A percentile compares a stretch with the other conserved stretches of the same genome.
Conservation (phyloP, 2,113 vertebrate genomes). For the Danio rerio region GRCz12tu NC_133176.1:18562501-18563000, state of each 20-base stretch:
- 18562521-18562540: too few species aligned
- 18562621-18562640: neutral
- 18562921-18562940: neutral
- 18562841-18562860: neutral
- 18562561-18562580: neutral
- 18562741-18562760: neutral
- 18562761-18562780: too few species aligned
- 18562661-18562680: too few species aligned
- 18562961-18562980: neutral
- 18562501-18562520: too few species aligned
- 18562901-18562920: neutral
- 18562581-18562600: neutral
- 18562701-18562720: neutral
- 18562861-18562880: neutral
- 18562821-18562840: neutral
- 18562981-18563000: too few species aligned
- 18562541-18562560: neutral
- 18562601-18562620: neutral
- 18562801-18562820: neutral
- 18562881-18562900: neutral
- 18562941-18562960: neutral
- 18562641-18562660: neutral
- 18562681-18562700: neutral
- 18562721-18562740: neutral
- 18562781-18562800: neutral